Evolutionary conservation across 2,888 invertebrate genomes (phyloP).

Genomic region (Entomobrya proxima): DNA sequence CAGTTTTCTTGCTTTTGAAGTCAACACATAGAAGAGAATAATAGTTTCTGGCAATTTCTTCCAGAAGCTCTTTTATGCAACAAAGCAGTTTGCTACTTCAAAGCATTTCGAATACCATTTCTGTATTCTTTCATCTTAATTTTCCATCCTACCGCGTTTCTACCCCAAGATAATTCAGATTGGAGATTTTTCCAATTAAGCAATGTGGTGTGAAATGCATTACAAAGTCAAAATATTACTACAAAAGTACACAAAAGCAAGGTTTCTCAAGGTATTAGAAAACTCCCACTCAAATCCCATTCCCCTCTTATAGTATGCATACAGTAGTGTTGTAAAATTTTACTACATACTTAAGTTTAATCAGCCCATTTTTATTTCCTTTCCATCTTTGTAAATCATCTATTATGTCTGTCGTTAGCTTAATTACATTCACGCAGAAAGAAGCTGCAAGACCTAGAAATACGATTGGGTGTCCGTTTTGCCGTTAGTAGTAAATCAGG

Average conservation of each 20-base stretch:
- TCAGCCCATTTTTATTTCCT: not conserved
- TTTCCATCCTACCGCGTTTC: not conserved
- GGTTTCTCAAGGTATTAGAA: too few relatives aligned
- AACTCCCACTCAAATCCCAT: too few relatives aligned
- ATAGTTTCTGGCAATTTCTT: not conserved
- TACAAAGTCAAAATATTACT: too few relatives aligned
- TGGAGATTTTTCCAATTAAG: not conserved
- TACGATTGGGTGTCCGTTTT: not conserved
- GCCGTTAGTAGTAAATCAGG: not conserved
- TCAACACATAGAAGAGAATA: not conserved
- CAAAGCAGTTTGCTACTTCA: too few relatives aligned
- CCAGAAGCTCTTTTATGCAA: too few relatives aligned
- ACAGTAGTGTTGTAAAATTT: too few relatives aligned
- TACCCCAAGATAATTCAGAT: not conserved
- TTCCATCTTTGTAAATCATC: not conserved
- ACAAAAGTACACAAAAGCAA: too few relatives aligned
- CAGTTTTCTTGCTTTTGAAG: not conserved
- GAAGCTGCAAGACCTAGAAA: not conserved
- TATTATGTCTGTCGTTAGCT: not conserved
- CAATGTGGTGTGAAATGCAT: not conserved
- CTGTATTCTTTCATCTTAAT: not conserved
- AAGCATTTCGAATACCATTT: too few relatives aligned
- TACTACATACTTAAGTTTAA: slow-evolving; percentile 1
- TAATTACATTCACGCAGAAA: not conserved
- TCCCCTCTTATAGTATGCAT: too few relatives aligned